Evolutionary conservation across 2,888 invertebrate genomes (phyloP).

Genomic region (Stegana nigrithorax): DNA sequence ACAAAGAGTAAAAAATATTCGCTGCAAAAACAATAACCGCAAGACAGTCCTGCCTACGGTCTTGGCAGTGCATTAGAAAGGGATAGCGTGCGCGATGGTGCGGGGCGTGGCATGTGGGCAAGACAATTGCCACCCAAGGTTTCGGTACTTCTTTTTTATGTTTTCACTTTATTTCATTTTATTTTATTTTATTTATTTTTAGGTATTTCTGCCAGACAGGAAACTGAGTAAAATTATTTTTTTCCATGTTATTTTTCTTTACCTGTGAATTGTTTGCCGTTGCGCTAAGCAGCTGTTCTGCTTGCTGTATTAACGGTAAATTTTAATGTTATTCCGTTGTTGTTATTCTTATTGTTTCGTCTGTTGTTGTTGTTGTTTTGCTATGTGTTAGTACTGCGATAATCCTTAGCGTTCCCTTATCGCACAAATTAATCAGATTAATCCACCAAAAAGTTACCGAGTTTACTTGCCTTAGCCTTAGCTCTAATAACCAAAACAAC

Average conservation of each 20-base stretch:
- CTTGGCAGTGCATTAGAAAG: constrained; percentile 21
- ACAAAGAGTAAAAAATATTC: neutral
- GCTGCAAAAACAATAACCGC: neutral
- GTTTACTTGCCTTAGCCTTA: constrained; percentile 38
- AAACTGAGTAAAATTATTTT: neutral
- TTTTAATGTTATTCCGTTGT: constrained; percentile 41
- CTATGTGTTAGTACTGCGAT: constrained; percentile 54
- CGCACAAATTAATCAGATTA: constrained; percentile 62
- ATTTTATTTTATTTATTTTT: neutral
- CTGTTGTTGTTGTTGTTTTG: constrained; percentile 15
- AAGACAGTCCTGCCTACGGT: constrained; percentile 33
- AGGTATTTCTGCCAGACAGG: neutral
- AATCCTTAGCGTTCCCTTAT: constrained; percentile 53
- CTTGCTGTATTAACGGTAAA: constrained; percentile 11
- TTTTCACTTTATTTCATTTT: neutral
- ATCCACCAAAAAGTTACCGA: constrained; percentile 56
- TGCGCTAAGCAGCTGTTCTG: no score
- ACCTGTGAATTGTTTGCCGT: no score
- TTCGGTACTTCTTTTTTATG: neutral
- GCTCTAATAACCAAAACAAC: neutral
- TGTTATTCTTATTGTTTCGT: constrained; percentile 16
- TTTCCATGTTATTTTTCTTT: neutral
- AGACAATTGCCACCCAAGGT: constrained; percentile 5
- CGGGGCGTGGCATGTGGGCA: no score
- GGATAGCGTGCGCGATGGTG: constrained; percentile 16